Evolutionary conservation across 1,140 invertebrate genomes (phyloP).

Genomic region (Drosophila lini): DNA sequence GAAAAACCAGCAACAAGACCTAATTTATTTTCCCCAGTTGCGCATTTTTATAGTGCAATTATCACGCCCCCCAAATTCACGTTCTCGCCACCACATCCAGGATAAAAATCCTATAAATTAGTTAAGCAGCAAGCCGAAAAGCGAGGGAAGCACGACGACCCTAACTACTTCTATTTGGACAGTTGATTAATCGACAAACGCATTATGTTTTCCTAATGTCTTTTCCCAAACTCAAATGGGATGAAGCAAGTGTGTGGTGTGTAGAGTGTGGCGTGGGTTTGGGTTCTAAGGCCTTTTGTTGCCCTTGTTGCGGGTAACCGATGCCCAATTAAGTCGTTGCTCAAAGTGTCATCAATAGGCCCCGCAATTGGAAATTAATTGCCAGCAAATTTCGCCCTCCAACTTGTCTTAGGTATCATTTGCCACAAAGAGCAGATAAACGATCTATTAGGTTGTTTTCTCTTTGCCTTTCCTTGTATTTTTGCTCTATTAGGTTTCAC

Average conservation of each 20-base stretch:
- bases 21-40: slow-evolving; percentile 76
- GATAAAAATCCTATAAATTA: slow-evolving; percentile 79
- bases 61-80: slow-evolving; percentile 53
- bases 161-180: slow-evolving; percentile 59
- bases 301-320: slow-evolving; percentile 44
- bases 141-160: slow-evolving; percentile 3
- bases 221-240: slow-evolving; percentile 29
- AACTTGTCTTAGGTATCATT: slow-evolving; percentile 38
- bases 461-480: not conserved
- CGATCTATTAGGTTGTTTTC: slow-evolving; percentile 9
- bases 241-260: slow-evolving; percentile 9
- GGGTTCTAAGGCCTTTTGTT: slow-evolving; percentile 11
- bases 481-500: slow-evolving; percentile 13
- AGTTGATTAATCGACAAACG: slow-evolving; percentile 77
- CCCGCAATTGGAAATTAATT: slow-evolving; percentile 75
- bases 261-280: not conserved
- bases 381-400: slow-evolving; percentile 49
- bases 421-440: slow-evolving; percentile 34
- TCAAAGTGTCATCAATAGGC: slow-evolving; percentile 77
- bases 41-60: slow-evolving; percentile 80
- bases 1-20: slow-evolving; percentile 12
- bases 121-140: slow-evolving; percentile 45
- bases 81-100: slow-evolving; percentile 3
- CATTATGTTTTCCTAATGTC: slow-evolving; percentile 76
- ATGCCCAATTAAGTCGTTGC: slow-evolving; percentile 72